Evolutionary conservation across 2,113 vertebrate genomes (phyloP).

Genomic region (Rhizomys pruinosus): DNA sequence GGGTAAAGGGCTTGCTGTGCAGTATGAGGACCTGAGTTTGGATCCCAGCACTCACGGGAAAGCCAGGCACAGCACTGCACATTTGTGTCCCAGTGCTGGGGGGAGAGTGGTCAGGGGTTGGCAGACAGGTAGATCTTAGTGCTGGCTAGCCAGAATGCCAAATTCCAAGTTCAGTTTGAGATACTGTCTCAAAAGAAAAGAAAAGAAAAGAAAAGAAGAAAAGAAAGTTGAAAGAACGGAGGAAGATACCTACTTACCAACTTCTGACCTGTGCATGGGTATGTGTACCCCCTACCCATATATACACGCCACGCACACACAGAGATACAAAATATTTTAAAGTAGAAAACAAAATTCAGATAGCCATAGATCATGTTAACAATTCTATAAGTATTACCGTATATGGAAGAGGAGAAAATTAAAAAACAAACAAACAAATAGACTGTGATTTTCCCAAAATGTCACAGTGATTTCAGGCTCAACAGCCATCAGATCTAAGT

Average conservation of each 20-base stretch:
- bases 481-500: background rate
- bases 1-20: background rate
- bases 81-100: too few species aligned
- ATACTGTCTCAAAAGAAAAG: background rate
- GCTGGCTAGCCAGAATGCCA: background rate
- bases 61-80: background rate
- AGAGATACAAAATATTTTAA: background rate
- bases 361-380: background rate
- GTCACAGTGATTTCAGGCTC: background rate
- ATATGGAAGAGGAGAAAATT: background rate
- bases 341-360: slow-evolving; percentile 3
- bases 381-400: background rate
- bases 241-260: background rate
- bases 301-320: background rate
- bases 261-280: background rate
- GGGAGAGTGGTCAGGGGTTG: background rate
- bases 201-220: too few species aligned
- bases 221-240: background rate
- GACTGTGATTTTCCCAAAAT: slow-evolving; percentile 3
- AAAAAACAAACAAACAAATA: background rate
- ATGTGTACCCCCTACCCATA: background rate
- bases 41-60: background rate
- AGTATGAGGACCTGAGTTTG: background rate
- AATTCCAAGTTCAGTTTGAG: background rate
- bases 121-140: too few species aligned